These are phyloP conservation scores for Porites australiensis DNA, from an alignment of 64 coral and sea anemone genomes.

Conservation along the genomic window DNA sequence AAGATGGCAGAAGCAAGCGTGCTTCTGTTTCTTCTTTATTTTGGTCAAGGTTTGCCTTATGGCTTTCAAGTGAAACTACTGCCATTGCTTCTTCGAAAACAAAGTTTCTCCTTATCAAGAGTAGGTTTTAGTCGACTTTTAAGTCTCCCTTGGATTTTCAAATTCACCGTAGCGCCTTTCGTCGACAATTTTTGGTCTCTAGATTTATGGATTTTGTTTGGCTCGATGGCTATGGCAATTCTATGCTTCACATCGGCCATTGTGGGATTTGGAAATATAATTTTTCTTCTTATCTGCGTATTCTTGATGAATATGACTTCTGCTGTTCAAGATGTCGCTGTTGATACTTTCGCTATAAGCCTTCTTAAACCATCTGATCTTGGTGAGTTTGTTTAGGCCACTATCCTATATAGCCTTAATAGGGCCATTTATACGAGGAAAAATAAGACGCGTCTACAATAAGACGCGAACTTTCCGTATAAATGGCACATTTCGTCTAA, in stretches of 20 bases:
- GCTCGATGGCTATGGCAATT: conserved; percentile 52
- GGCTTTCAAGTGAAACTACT: conserved; percentile 96
- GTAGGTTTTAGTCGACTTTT: conserved; percentile 87
- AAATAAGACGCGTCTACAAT: too few species aligned
- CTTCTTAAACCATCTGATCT: conserved; percentile 57
- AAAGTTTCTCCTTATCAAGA: conserved; percentile 74
- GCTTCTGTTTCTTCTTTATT: conserved; percentile 79
- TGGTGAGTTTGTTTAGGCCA: conserved; percentile 45
- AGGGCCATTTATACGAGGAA: too few species aligned
- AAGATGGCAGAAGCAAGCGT: conserved; percentile 41
- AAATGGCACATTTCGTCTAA: too few species aligned
- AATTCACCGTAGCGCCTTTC: conserved; percentile 73
- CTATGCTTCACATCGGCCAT: conserved; percentile 63
- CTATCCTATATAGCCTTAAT: too few species aligned
- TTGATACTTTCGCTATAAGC: conserved; percentile 81
- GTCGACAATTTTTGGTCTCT: conserved; percentile 65
- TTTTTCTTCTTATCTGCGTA: conserved; percentile 57
- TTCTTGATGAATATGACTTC: conserved; percentile 80
- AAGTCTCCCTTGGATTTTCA: conserved; percentile 96
- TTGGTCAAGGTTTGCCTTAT: conserved; percentile 95
- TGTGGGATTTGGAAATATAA: conserved; percentile 47
- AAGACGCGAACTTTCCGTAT: too few species aligned
- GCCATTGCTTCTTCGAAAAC: conserved; percentile 80
- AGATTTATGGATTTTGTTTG: conserved; percentile 62
- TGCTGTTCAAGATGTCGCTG: conserved; percentile 88